Percentiles rank a stretch among this genome's conserved stretches.
Evolutionary conservation across 2,113 vertebrate genomes (phyloP).

Genomic region (Mirza zaza): DNA sequence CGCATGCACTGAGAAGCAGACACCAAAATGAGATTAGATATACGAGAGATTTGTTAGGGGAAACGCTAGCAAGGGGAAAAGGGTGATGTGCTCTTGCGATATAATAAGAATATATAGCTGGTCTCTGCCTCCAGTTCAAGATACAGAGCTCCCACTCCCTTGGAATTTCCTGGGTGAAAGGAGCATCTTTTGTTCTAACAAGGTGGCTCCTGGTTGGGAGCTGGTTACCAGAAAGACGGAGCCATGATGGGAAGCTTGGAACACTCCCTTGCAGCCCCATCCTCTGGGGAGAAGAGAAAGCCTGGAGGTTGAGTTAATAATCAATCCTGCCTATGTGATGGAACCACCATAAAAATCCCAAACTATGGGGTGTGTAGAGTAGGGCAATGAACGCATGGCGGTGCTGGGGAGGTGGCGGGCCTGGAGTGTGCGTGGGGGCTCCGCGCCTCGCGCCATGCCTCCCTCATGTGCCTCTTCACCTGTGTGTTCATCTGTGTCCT

Average conservation of each 20-base stretch:
- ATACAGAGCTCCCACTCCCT: no score
- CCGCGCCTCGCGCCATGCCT: accelerated
- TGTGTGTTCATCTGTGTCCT: background rate
- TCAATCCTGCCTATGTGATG: background rate
- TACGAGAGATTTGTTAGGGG: background rate
- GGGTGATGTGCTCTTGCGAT: background rate
- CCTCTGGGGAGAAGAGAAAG: no score
- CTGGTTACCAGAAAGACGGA: background rate
- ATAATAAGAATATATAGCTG: accelerated
- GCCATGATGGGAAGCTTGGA: background rate
- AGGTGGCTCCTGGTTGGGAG: accelerated
- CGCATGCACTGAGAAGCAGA: background rate
- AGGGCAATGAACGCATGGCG: background rate
- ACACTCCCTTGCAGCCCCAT: background rate
- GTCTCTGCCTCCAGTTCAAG: background rate
- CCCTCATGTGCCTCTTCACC: accelerated
- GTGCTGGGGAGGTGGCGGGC: background rate
- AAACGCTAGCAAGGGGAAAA: background rate
- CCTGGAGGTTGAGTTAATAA: no score
- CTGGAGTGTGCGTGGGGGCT: background rate
- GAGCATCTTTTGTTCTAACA: background rate
- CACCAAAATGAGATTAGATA: background rate
- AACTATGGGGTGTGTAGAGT: background rate
- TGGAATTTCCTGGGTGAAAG: background rate
- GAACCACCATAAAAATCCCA: background rate